Evolutionary conservation across 2,888 invertebrate genomes (phyloP).

Genomic region (Hydropsyche betteni): DNA sequence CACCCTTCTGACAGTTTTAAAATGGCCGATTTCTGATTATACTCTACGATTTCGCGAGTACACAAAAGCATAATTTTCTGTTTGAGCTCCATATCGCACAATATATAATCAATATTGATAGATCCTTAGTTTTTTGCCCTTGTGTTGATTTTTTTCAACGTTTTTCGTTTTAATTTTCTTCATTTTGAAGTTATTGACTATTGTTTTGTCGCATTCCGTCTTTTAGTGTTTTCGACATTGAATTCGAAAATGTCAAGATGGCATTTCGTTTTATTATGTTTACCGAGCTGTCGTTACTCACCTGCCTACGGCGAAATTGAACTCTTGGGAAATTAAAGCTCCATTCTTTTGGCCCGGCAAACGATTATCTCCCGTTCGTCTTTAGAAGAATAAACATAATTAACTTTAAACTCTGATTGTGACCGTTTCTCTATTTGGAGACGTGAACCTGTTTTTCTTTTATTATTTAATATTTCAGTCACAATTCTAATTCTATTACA

Average conservation of each 20-base stretch:
- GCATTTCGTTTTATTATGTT: constrained; percentile 33
- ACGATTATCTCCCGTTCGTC: constrained; percentile 38
- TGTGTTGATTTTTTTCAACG: too few species aligned
- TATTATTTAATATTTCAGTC: neutral
- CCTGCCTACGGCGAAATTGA: constrained; percentile 43
- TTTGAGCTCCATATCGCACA: too few species aligned
- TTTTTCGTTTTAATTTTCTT: too few species aligned
- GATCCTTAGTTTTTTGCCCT: too few species aligned
- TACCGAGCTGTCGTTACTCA: constrained; percentile 38
- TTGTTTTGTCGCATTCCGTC: too few species aligned
- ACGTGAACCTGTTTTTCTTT: neutral
- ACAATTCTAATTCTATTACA: neutral
- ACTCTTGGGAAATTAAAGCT: constrained; percentile 47
- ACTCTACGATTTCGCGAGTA: constrained; percentile 2
- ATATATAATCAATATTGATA: too few species aligned
- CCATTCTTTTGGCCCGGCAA: constrained; percentile 33
- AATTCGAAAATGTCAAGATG: constrained; percentile 35
- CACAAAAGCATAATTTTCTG: neutral
- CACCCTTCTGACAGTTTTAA: constrained; percentile 30
- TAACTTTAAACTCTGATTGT: constrained; percentile 38
- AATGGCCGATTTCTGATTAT: constrained; percentile 37
- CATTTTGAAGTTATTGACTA: too few species aligned
- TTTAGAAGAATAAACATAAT: constrained; percentile 37
- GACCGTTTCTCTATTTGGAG: neutral
- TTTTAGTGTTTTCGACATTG: constrained; percentile 7